Evolutionary conservation across 2,888 invertebrate genomes (phyloP).

Genomic region (Drosophila mulleri): DNA sequence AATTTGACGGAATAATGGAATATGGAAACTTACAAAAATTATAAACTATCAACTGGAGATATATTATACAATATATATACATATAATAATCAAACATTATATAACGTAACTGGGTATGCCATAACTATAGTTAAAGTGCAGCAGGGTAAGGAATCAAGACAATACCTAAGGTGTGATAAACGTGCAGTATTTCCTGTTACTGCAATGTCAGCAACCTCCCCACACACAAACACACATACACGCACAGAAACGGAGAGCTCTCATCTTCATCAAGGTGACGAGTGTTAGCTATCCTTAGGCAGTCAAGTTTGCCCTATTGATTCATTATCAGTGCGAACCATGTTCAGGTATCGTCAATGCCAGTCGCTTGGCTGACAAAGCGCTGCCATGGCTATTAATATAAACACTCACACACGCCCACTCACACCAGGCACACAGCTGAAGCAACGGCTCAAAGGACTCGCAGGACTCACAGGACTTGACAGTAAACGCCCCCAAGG

Average conservation of each 20-base stretch:
- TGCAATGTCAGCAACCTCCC: conserved; percentile 11
- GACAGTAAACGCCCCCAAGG: conserved; percentile 72
- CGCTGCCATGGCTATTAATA: conserved; percentile 48
- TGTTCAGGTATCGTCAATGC: conserved; percentile 42
- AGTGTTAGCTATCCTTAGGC: conserved; percentile 26
- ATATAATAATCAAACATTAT: background rate
- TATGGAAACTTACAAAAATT: too few species aligned
- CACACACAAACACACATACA: background rate
- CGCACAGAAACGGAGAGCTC: background rate
- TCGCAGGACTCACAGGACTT: conserved; percentile 49
- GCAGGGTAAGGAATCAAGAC: background rate
- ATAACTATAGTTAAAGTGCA: background rate
- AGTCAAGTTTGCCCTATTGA: conserved; percentile 46
- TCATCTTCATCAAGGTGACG: background rate
- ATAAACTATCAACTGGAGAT: too few species aligned
- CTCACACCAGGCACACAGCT: conserved; percentile 6
- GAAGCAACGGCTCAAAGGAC: conserved; percentile 31
- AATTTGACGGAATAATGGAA: too few species aligned
- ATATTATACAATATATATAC: background rate
- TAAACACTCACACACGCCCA: conserved; percentile 9
- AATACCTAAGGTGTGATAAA: conserved; percentile 1
- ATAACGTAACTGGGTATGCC: background rate
- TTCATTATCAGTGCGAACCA: conserved; percentile 43
- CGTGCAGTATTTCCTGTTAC: background rate
- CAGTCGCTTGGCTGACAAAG: conserved; percentile 45